Percentiles rank a stretch among this genome's conserved stretches.
phyloP scores from a whole-genome alignment of 2,888 invertebrate species.

The Gerris lacustris region DNA sequence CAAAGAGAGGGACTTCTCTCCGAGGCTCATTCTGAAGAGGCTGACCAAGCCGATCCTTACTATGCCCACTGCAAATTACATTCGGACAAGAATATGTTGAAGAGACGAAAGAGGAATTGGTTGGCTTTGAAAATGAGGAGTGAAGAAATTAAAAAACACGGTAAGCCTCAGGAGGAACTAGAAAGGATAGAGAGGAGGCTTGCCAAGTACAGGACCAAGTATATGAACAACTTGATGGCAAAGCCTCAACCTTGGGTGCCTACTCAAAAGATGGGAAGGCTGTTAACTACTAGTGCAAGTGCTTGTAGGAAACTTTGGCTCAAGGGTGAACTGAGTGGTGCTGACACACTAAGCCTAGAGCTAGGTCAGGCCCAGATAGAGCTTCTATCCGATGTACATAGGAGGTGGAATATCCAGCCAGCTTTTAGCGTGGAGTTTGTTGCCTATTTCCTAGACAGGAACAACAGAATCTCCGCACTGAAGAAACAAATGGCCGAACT shows the following conservation, averaged over 20 bases:
- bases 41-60: slow-evolving; percentile 89
- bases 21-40: slow-evolving; percentile 81
- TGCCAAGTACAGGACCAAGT: slow-evolving; percentile 74
- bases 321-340: slow-evolving; percentile 83
- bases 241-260: slow-evolving; percentile 82
- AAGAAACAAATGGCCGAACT: slow-evolving; percentile 63
- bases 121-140: slow-evolving; percentile 72
- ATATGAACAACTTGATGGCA: slow-evolving; percentile 56
- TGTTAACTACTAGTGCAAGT: slow-evolving; percentile 79
- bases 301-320: slow-evolving; percentile 67
- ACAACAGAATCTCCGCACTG: slow-evolving; percentile 65
- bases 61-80: slow-evolving; percentile 93
- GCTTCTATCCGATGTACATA: slow-evolving; percentile 70
- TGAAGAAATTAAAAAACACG: slow-evolving; percentile 36
- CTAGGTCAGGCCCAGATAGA: slow-evolving; percentile 72
- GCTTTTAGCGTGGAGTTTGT: slow-evolving; percentile 86
- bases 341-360: slow-evolving; percentile 67
- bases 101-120: slow-evolving; percentile 38
- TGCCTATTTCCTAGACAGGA: slow-evolving; percentile 82
- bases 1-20: slow-evolving; percentile 85
- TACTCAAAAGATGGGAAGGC: slow-evolving; percentile 85
- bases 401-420: slow-evolving; percentile 88
- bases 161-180: slow-evolving; percentile 53
- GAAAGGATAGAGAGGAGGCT: slow-evolving; percentile 65
- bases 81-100: slow-evolving; percentile 62